Percentiles rank a stretch among this genome's conserved stretches.
Conservation (phyloP, 2,888 invertebrate genomes). For the Ormyrus rosae region DNA sequence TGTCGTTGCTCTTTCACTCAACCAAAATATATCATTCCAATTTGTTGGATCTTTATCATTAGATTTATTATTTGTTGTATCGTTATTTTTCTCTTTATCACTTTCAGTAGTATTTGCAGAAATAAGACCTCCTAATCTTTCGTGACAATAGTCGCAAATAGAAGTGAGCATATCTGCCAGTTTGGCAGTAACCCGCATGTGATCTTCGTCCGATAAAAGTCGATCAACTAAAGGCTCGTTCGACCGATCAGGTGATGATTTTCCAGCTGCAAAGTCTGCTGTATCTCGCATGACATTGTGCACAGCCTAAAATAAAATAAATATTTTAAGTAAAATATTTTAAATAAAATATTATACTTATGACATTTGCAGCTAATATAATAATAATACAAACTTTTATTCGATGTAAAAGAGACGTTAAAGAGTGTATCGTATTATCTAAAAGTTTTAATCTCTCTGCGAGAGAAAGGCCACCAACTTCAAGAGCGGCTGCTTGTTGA, state of each 20-base stretch:
- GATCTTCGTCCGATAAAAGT: conserved; percentile 84
- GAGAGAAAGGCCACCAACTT: conserved; percentile 74
- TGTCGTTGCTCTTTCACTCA: conserved; percentile 84
- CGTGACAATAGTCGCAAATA: conserved; percentile 95
- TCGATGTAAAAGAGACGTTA: conserved; percentile 77
- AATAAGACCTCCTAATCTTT: conserved; percentile 92
- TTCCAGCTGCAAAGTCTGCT: conserved; percentile 81
- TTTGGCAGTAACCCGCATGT: conserved; percentile 82
- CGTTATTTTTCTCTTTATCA: conserved; percentile 69
- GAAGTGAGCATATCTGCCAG: conserved; percentile 86
- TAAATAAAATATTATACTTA: background rate
- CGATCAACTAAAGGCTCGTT: conserved; percentile 81
- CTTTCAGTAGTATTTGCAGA: conserved; percentile 84
- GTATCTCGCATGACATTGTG: conserved; percentile 88
- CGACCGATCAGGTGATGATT: conserved; percentile 69
- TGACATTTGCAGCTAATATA: background rate
- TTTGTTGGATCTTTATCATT: conserved; percentile 66
- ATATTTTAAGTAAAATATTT: background rate
- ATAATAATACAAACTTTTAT: conserved; percentile 75
- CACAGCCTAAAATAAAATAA: conserved; percentile 80
- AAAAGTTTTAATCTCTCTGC: conserved; percentile 78
- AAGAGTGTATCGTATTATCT: conserved; percentile 77
- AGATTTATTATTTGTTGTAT: conserved; percentile 61
- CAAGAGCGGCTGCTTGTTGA: conserved; percentile 76
- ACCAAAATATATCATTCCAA: conserved; percentile 75